Conservation (phyloP, 1,140 invertebrate species). For the Cheumatopsyche charites region DNA sequence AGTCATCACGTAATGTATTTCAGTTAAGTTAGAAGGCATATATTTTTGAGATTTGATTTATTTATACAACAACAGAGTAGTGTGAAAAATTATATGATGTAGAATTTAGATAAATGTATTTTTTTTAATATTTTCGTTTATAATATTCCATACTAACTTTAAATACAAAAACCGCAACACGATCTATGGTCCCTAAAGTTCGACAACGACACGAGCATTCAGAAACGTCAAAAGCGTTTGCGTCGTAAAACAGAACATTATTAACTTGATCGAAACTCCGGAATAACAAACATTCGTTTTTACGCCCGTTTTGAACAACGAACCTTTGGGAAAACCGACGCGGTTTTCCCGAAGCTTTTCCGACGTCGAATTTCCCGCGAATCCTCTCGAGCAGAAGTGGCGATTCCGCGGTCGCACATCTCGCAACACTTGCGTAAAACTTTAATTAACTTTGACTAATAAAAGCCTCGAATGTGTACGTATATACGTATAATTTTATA, state of each 20-base stretch:
- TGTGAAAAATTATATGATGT: too few species aligned
- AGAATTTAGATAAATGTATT: too few species aligned
- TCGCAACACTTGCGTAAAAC: conserved; percentile 28
- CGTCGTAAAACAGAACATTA: neutral
- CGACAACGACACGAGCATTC: too few species aligned
- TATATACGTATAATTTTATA: too few species aligned
- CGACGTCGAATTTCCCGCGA: neutral
- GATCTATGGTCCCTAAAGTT: too few species aligned
- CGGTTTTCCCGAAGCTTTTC: conserved; percentile 6
- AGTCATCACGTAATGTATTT: neutral
- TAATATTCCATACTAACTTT: too few species aligned
- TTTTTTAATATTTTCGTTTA: too few species aligned
- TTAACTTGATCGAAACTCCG: neutral
- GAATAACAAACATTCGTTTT: conserved; percentile 9
- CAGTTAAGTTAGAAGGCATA: neutral
- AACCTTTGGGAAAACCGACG: neutral
- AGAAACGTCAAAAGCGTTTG: too few species aligned
- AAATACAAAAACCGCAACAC: too few species aligned
- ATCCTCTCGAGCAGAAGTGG: neutral
- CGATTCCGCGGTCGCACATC: conserved; percentile 12
- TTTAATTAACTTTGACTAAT: conserved; percentile 30
- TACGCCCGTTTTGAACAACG: neutral
- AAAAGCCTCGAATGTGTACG: neutral
- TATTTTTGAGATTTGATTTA: too few species aligned
- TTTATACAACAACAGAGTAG: too few species aligned